phyloP scores from a whole-genome alignment of 2,113 vertebrate species.

The Apodemus sylvaticus region DNA sequence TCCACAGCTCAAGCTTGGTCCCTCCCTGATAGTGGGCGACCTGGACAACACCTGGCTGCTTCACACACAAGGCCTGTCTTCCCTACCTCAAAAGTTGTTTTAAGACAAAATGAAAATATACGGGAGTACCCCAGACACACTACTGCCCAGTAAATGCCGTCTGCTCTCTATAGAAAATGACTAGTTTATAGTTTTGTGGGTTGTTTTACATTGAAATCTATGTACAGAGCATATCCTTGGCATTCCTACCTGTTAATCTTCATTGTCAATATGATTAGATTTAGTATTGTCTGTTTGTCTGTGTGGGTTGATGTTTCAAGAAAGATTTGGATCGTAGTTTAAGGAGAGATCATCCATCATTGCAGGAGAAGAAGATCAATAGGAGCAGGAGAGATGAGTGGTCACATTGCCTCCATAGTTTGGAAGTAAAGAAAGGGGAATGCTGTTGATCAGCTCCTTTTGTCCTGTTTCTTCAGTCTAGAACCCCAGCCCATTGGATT shows the following conservation, averaged over 20 bases:
- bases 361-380: neutral
- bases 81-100: neutral
- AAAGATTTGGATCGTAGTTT: neutral
- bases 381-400: neutral
- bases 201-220: neutral
- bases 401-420: neutral
- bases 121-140: neutral
- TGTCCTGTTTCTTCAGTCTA: too few relatives aligned
- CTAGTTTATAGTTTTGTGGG: neutral
- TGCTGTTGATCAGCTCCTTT: neutral
- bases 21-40: neutral
- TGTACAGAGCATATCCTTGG: neutral
- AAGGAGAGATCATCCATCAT: too few relatives aligned
- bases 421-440: neutral
- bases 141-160: neutral
- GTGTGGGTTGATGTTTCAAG: too few relatives aligned
- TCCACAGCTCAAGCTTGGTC: too few relatives aligned
- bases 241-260: neutral
- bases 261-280: too few relatives aligned
- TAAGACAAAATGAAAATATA: neutral
- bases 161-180: neutral
- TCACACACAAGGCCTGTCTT: neutral
- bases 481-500: neutral
- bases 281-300: too few relatives aligned
- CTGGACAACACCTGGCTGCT: neutral